phyloP scores from a whole-genome alignment of 2,113 vertebrate genomes.

The mouse (Mus musculus) region DNA sequence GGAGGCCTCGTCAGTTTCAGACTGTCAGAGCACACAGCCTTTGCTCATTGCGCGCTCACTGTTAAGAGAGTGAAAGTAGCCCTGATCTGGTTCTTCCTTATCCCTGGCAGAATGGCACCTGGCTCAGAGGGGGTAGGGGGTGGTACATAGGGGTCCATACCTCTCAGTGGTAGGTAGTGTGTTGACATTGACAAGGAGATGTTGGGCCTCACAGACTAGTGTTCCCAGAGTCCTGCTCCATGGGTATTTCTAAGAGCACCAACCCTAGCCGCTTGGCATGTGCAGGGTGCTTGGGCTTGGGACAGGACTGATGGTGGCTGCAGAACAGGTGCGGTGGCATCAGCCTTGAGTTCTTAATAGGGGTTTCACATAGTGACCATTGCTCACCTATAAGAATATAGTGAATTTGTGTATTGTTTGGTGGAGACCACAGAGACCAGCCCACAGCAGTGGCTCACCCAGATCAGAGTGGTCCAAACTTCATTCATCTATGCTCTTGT shows the following conservation, averaged over 20 bases:
- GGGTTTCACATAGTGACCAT: not conserved
- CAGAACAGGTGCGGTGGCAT: constrained; percentile 52
- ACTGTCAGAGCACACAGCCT: constrained; percentile 38
- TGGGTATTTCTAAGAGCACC: not conserved
- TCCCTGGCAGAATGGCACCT: constrained; percentile 32
- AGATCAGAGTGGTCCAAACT: not conserved
- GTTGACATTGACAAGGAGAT: constrained; percentile 51
- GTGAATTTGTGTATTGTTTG: not conserved
- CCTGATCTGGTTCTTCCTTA: not conserved
- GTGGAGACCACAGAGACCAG: not conserved
- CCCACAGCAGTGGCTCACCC: not conserved
- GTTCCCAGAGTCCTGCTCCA: constrained; percentile 31
- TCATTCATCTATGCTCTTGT: constrained; percentile 29
- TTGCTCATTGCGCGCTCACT: not conserved
- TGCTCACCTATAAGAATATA: constrained; percentile 12
- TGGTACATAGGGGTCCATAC: not conserved
- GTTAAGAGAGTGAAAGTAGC: constrained; percentile 50
- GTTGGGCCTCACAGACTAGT: constrained; percentile 41
- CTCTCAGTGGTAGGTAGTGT: constrained; percentile 22
- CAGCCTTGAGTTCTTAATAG: not conserved
- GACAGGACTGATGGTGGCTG: not conserved
- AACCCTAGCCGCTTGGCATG: not conserved
- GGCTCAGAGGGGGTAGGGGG: not conserved
- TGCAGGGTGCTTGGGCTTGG: not conserved
- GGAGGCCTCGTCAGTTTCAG: constrained; percentile 59